Evolutionary conservation across 2,888 invertebrate species (phyloP).

Genomic region (Drosophila mayaguana): DNA sequence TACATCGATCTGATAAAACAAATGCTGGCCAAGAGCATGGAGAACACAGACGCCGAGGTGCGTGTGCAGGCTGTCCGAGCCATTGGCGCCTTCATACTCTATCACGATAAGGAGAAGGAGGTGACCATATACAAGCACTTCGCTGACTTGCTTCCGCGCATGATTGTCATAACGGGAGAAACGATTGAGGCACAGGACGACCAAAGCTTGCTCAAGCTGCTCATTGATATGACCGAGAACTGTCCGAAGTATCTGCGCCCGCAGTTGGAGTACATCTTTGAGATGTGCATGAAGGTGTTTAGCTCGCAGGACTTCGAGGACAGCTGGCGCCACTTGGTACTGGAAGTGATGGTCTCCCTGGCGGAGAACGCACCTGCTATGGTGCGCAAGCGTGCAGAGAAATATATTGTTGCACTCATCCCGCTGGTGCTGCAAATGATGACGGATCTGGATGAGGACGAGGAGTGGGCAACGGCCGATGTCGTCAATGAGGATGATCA

Average conservation of each 20-base stretch:
- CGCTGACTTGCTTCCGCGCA: constrained; percentile 92
- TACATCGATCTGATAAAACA: constrained; percentile 97
- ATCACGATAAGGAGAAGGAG: constrained; percentile 94
- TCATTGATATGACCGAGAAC: constrained; percentile 97
- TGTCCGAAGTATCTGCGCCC: constrained; percentile 96
- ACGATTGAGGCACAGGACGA: constrained; percentile 94
- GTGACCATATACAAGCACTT: constrained; percentile 95
- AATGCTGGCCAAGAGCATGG: constrained; percentile 94
- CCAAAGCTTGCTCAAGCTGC: constrained; percentile 95
- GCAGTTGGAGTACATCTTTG: constrained; percentile 94
- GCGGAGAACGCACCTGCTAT: constrained; percentile 98
- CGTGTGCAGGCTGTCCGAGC: constrained; percentile 93
- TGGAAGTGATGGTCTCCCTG: constrained; percentile 93
- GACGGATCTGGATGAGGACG: constrained; percentile 97
- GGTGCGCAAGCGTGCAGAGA: constrained; percentile 95
- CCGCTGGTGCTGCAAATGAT: constrained; percentile 96
- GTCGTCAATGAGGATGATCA: constrained; percentile 96
- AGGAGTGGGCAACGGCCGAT: constrained; percentile 94
- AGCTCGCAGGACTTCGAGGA: constrained; percentile 90
- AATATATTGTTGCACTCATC: constrained; percentile 92
- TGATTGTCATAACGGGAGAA: constrained; percentile 90
- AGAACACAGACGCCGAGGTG: constrained; percentile 90
- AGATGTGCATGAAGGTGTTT: constrained; percentile 93
- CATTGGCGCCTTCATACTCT: constrained; percentile 93
- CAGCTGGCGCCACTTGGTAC: constrained; percentile 94